Base-by-base conservation (phyloP, 2,113 vertebrate species). In the Tetrax tetrax region DNA sequence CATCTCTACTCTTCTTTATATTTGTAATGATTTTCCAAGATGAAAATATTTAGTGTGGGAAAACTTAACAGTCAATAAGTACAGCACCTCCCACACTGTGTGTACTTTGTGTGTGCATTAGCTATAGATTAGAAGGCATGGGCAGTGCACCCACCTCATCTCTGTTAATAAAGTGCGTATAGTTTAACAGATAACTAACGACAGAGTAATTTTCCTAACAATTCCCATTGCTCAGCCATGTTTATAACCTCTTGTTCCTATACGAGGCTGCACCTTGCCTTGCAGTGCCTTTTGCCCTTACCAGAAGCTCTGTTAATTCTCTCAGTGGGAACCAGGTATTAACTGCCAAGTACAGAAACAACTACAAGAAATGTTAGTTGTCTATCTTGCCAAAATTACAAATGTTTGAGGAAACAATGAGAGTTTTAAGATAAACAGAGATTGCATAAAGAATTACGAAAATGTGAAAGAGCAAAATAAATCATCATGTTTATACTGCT, bases 401-500 rank as follows among this genome's bases (percentile, higher is more conserved):
- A 92, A 93, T 69, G 71, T 91, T 96, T 95, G 84, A 95, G 96
- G 95, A 97, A 96, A 91, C 74, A 96, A 94, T 60, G 80, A 93
- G 79, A 93, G 45, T 94, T 90, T 87, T 60, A 43, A 70, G 57
- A 84, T 59, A 93, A 95, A 96, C 77, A 68, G 11, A 94, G 90
- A 83, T 87, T 68, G 83, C 28, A 41, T 47, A 94, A 93, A 96
- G 51, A 89, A 94, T 22, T 84, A 87, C 43, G 54, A 95, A 96
- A 93, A 68, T 12, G 14, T 66, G 74, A 92, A 96, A 93, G 35
- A 94, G 78, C 29, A 81, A 90, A 94, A 54, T 66, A 91, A 71
- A 70, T 45, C 5, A 0, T 31, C 18, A n/a, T n/a, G n/a, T n/a
- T n/a, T n/a, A n/a, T n/a, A 10, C 65, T 68, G 15, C 54, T 84